Conservation (phyloP, 2,888 invertebrate species). For the Melinaea marsaeus region DNA sequence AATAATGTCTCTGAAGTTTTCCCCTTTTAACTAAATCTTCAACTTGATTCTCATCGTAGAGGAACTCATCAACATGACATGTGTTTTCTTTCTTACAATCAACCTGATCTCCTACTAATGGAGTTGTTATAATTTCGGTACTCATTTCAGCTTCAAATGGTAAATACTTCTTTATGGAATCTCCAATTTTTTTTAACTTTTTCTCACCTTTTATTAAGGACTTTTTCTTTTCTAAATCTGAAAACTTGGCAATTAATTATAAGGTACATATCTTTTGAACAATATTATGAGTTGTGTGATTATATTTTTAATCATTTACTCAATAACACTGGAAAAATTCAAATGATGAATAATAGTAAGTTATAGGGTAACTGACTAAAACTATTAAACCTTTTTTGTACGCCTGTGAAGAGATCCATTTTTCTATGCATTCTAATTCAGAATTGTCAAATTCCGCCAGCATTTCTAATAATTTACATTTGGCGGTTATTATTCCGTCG, state of each 20-base stretch:
- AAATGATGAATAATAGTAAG: no score
- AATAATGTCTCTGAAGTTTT: constrained; percentile 58
- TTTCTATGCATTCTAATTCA: constrained; percentile 54
- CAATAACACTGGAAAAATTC: no score
- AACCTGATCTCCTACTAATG: constrained; percentile 66
- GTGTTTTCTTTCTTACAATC: constrained; percentile 75
- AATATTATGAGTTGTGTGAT: neutral
- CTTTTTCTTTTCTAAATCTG: constrained; percentile 57
- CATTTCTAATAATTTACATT: constrained; percentile 54
- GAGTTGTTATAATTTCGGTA: constrained; percentile 61
- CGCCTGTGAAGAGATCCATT: constrained; percentile 59
- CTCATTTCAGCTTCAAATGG: constrained; percentile 64
- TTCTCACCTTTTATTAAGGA: constrained; percentile 47
- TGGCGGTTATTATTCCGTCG: constrained; percentile 39
- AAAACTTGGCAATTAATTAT: constrained; percentile 5
- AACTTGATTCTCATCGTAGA: constrained; percentile 81
- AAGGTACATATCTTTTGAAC: neutral
- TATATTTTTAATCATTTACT: no score
- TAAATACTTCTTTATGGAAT: constrained; percentile 54
- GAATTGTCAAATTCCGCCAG: constrained; percentile 50
- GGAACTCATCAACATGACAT: constrained; percentile 82
- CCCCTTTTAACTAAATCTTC: constrained; percentile 62
- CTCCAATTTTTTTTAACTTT: constrained; percentile 52
- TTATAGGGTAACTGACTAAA: no score
- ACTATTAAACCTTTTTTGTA: constrained; percentile 53